Percentiles rank a stretch among this genome's conserved stretches.
These are phyloP conservation scores for Cephalotes varians DNA, from an alignment of 2,888 invertebrate species.

Conservation along the genomic window DNA sequence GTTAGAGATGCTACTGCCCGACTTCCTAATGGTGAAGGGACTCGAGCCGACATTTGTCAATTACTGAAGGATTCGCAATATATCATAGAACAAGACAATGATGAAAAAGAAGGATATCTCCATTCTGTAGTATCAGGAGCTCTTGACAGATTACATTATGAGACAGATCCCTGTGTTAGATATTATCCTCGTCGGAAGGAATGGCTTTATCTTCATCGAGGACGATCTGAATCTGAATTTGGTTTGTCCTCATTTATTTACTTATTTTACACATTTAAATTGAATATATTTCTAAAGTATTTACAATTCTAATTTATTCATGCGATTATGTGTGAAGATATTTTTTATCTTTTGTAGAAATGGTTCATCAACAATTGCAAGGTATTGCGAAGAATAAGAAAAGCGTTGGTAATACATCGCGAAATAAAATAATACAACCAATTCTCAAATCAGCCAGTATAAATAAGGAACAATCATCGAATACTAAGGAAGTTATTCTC, in stretches of 20 bases:
- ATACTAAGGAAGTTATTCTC: conserved; percentile 81
- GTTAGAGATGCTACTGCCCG: conserved; percentile 98
- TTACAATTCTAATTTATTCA: background rate
- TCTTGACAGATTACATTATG: conserved; percentile 95
- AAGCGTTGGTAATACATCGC: conserved; percentile 83
- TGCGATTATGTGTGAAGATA: background rate
- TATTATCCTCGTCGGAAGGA: conserved; percentile 96
- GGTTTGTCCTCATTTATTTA: conserved; percentile 84
- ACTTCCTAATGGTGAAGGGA: conserved; percentile 97
- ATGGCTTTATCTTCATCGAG: conserved; percentile 98
- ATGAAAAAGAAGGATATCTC: conserved; percentile 88
- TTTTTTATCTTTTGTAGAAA: conserved; percentile 85
- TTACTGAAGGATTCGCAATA: conserved; percentile 93
- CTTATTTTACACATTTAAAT: background rate
- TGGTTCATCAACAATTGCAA: conserved; percentile 90
- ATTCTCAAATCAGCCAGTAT: conserved; percentile 82
- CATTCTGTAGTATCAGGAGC: conserved; percentile 96
- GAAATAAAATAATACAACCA: conserved; percentile 81
- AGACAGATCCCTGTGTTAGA: conserved; percentile 97
- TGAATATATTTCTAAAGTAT: background rate
- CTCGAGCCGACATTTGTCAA: conserved; percentile 96
- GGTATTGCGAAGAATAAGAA: conserved; percentile 88
- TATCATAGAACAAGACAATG: conserved; percentile 85
- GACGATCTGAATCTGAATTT: conserved; percentile 89
- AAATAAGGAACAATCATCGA: conserved; percentile 86